Percentiles rank a stretch among this genome's conserved stretches.
Conservation (phyloP, 2,113 vertebrate genomes). For the cattle (Bos taurus) region ARS-UCD2.0 NC_037350.1:38300501-38301000, state of each 20-base stretch:
- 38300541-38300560: accelerated
- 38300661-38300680: neutral
- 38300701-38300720: neutral
- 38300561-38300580: neutral
- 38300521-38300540: neutral
- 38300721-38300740: neutral
- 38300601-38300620: neutral
- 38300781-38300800: neutral
- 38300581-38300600: neutral
- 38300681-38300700: neutral
- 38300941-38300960: neutral
- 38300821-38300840: neutral
- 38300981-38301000: neutral
- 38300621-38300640: neutral
- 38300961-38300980: neutral
- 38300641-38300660: neutral
- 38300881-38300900: neutral
- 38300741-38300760: neutral
- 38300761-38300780: neutral
- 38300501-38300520: neutral
- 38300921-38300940: neutral
- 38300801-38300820: neutral
- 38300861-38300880: neutral
- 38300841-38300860: neutral
- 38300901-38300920: neutral